Conservation (phyloP, 1,140 invertebrate genomes). For the Bombus turneri region DNA sequence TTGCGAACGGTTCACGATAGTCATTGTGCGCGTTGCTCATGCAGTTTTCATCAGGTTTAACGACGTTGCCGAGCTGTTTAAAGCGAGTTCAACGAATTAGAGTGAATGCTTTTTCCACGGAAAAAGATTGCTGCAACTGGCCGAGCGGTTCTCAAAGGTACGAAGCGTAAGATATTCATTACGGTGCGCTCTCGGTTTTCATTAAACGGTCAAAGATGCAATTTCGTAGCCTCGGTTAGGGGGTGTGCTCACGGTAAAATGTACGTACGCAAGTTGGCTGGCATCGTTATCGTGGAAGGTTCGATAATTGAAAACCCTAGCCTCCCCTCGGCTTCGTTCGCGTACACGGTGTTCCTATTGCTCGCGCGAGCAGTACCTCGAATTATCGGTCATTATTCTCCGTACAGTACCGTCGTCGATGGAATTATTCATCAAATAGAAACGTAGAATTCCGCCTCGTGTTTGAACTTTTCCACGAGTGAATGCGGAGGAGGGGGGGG, state of each 20-base stretch:
- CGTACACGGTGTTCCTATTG: constrained; percentile 32
- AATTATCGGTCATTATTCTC: constrained; percentile 55
- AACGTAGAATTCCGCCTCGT: neutral
- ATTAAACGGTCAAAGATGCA: constrained; percentile 49
- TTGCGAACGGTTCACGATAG: neutral
- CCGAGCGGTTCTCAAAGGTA: neutral
- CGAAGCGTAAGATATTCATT: constrained; percentile 26
- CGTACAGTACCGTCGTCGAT: neutral
- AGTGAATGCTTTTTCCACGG: neutral
- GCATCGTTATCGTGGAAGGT: constrained; percentile 42
- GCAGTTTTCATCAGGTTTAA: neutral
- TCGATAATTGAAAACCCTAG: constrained; percentile 56
- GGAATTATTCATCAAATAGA: constrained; percentile 47
- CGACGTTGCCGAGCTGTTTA: neutral
- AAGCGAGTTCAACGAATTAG: neutral
- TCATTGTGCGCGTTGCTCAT: neutral
- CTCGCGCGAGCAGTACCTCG: constrained; percentile 35
- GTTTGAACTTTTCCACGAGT: constrained; percentile 3
- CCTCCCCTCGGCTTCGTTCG: constrained; percentile 13
- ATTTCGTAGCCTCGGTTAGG: constrained; percentile 21
- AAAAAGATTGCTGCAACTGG: neutral
- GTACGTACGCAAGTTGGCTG: constrained; percentile 17
- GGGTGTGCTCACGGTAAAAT: constrained; percentile 8
- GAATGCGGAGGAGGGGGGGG: accelerated
- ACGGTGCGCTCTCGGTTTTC: constrained; percentile 19